These are phyloP conservation scores for Lacerta viridis DNA, from an alignment of 2,797 vertebrate species.

Conservation along the genomic window DNA sequence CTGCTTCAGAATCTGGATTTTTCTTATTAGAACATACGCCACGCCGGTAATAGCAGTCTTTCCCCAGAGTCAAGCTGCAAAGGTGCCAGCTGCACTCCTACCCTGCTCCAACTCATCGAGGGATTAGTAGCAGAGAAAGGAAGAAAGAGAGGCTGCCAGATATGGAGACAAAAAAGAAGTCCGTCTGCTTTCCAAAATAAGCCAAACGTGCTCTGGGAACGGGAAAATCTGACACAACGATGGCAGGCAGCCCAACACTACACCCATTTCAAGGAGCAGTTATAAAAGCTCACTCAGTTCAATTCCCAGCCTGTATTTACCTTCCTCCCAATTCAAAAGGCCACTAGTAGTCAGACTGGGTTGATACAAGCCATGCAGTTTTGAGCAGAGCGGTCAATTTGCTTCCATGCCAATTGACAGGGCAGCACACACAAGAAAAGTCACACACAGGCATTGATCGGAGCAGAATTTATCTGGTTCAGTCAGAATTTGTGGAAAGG, in stretches of 20 bases:
- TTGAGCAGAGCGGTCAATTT: neutral
- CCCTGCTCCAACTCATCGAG: neutral
- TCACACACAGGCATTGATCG: neutral
- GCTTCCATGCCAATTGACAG: neutral
- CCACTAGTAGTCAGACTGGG: neutral
- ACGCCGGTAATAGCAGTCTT: neutral
- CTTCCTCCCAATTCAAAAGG: neutral
- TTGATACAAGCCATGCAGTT: neutral
- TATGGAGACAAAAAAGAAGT: neutral
- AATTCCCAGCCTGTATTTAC: neutral
- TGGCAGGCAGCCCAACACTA: neutral
- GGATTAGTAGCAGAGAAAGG: conserved; percentile 3
- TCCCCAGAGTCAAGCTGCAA: neutral
- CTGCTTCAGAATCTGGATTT: neutral
- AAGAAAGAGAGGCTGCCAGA: conserved; percentile 10
- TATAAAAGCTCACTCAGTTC: neutral
- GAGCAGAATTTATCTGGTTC: neutral
- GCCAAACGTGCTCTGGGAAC: conserved; percentile 1
- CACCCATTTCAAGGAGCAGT: conserved; percentile 4
- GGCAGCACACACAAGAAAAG: neutral
- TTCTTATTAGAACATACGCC: neutral
- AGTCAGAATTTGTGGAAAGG: neutral
- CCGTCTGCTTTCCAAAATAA: conserved; percentile 20
- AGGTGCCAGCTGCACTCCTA: neutral
- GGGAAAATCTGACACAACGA: conserved; percentile 23